Percentiles rank a stretch among this genome's conserved stretches.
Conservation (phyloP, 2,113 vertebrate species). For the Ondatra zibethicus region DNA sequence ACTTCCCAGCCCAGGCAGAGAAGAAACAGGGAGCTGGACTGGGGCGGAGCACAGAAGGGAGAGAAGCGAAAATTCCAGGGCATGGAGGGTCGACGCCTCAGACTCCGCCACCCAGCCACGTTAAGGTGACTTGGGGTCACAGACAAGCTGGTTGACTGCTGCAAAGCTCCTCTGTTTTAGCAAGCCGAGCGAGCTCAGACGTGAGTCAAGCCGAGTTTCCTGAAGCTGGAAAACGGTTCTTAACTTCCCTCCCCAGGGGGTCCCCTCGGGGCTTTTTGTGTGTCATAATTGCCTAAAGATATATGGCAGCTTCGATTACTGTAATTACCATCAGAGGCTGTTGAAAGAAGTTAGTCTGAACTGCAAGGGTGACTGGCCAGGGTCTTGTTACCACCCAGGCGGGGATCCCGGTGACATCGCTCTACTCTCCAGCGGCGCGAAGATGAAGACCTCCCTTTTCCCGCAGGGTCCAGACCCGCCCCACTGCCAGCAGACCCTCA, state of each 20-base stretch:
- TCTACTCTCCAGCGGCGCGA: conserved; percentile 63
- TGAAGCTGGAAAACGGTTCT: conserved; percentile 89
- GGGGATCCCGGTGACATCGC: conserved; percentile 80
- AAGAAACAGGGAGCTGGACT: neutral
- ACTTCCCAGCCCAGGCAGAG: neutral
- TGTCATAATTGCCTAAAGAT: conserved; percentile 94
- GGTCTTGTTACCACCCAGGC: conserved; percentile 91
- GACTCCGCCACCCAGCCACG: conserved; percentile 73
- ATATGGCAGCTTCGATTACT: conserved; percentile 97
- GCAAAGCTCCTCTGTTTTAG: conserved; percentile 82
- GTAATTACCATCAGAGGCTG: conserved; percentile 95
- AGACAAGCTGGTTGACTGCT: conserved; percentile 83
- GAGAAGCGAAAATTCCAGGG: conserved; percentile 63
- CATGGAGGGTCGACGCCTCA: conserved; percentile 64
- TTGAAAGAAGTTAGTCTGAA: conserved; percentile 90
- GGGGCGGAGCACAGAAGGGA: neutral
- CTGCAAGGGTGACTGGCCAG: conserved; percentile 83
- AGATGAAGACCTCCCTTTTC: neutral
- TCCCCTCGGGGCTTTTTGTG: conserved; percentile 90
- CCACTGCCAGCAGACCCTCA: conserved; percentile 65
- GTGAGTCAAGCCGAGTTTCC: conserved; percentile 86
- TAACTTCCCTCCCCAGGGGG: conserved; percentile 91
- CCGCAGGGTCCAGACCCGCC: conserved; percentile 18
- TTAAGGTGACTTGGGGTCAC: conserved; percentile 85
- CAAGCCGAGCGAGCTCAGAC: conserved; percentile 80